A percentile compares a stretch with the other conserved stretches of the same genome.
Evolutionary conservation across 1,140 invertebrate genomes (phyloP).

Genomic region (Bombus vancouverensis): DNA sequence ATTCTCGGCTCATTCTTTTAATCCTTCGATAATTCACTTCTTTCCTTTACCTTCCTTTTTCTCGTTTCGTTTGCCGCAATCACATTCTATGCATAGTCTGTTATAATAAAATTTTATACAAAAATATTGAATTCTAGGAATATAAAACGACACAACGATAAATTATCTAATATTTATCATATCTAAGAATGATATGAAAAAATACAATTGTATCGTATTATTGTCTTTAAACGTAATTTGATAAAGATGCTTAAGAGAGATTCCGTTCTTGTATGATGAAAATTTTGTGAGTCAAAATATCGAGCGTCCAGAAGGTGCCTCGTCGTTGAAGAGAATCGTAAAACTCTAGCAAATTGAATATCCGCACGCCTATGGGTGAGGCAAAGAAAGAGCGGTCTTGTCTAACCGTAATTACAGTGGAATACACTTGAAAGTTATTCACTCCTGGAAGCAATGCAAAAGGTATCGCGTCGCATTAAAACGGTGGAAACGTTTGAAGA

Average conservation of each 20-base stretch:
- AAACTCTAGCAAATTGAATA: slow-evolving; percentile 4
- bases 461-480: slow-evolving; percentile 1
- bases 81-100: too few relatives aligned
- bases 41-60: neutral
- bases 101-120: too few relatives aligned
- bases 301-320: neutral
- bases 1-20: neutral
- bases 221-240: too few relatives aligned
- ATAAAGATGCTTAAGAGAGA: neutral
- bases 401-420: neutral
- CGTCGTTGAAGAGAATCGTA: neutral
- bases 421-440: neutral
- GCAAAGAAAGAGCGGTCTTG: neutral
- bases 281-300: neutral
- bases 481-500: slow-evolving; percentile 10
- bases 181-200: too few relatives aligned
- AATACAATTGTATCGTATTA: too few relatives aligned
- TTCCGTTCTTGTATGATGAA: neutral
- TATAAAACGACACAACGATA: too few relatives aligned
- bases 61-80: neutral
- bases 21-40: too few relatives aligned
- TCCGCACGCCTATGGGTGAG: neutral
- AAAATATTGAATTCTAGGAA: too few relatives aligned
- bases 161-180: too few relatives aligned
- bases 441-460: neutral